Conservation (phyloP, 2,888 invertebrate species). For the Ormyrus labotus region DNA sequence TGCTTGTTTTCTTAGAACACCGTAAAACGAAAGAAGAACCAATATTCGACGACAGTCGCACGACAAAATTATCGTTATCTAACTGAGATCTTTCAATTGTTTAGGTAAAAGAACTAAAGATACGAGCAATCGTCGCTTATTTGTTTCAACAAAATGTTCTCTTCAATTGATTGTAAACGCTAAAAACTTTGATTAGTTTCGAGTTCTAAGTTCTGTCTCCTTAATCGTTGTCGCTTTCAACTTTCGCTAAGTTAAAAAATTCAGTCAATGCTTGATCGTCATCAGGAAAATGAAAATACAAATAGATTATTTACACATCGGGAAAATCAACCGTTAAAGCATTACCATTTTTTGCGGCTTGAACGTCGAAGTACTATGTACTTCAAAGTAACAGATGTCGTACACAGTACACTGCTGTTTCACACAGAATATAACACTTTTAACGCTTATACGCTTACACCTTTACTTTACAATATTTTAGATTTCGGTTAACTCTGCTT, state of each 20-base stretch:
- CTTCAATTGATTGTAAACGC: conserved; percentile 43
- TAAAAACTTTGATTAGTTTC: conserved; percentile 15
- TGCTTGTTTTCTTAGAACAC: conserved; percentile 5
- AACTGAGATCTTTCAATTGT: background rate
- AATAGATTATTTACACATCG: conserved; percentile 13
- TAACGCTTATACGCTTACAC: conserved; percentile 1
- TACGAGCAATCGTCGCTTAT: background rate
- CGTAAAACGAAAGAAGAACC: conserved; percentile 5
- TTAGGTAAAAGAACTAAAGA: no score
- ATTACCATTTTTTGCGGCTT: background rate
- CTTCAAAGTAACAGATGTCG: no score
- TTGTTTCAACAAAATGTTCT: background rate
- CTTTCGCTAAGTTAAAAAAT: conserved; percentile 50
- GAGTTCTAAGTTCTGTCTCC: background rate
- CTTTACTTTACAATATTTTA: conserved; percentile 24
- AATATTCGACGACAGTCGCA: background rate
- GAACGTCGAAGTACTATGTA: no score
- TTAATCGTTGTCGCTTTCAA: conserved; percentile 46
- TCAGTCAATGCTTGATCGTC: conserved; percentile 48
- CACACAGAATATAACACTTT: conserved; percentile 34
- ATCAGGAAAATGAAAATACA: conserved; percentile 23
- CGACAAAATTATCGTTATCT: conserved; percentile 3
- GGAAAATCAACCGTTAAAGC: conserved; percentile 29
- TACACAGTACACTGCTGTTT: background rate
- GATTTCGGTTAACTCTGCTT: conserved; percentile 10